Evolutionary conservation across 2,113 vertebrate species (phyloP).

Genomic region (Mesembrinibis cayennensis): DNA sequence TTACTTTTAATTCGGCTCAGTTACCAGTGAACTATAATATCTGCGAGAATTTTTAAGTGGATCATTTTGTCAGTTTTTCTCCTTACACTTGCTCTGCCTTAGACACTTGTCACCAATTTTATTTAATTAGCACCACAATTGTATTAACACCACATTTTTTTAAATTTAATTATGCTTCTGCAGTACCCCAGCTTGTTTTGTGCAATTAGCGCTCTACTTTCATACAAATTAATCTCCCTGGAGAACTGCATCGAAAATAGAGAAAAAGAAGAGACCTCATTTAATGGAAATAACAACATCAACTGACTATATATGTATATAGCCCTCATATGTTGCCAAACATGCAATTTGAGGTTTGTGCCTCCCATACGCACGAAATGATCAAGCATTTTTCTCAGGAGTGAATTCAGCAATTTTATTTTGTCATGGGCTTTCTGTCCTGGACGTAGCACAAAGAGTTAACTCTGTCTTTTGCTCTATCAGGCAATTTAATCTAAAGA

Average conservation of each 20-base stretch:
- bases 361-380: neutral
- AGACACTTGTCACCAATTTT: constrained; percentile 70
- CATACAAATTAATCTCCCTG: constrained; percentile 70
- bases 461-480: constrained; percentile 19
- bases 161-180: constrained; percentile 66
- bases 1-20: constrained; percentile 41
- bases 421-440: neutral
- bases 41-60: constrained; percentile 40
- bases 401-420: neutral
- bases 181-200: constrained; percentile 68
- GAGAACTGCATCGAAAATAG: constrained; percentile 54
- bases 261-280: constrained; percentile 56
- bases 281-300: constrained; percentile 59
- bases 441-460: neutral
- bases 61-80: constrained; percentile 67
- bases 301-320: constrained; percentile 3
- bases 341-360: constrained; percentile 3
- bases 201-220: constrained; percentile 69
- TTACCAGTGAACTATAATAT: constrained; percentile 50
- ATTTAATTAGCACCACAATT: constrained; percentile 74
- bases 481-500: constrained; percentile 46
- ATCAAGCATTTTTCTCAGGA: neutral
- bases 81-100: constrained; percentile 54
- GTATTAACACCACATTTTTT: constrained; percentile 67
- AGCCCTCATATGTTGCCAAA: constrained; percentile 43